A percentile compares a stretch with the other conserved stretches of the same genome.
phyloP scores from a whole-genome alignment of 2,113 vertebrate genomes.

The Megaceryle torquata region DNA sequence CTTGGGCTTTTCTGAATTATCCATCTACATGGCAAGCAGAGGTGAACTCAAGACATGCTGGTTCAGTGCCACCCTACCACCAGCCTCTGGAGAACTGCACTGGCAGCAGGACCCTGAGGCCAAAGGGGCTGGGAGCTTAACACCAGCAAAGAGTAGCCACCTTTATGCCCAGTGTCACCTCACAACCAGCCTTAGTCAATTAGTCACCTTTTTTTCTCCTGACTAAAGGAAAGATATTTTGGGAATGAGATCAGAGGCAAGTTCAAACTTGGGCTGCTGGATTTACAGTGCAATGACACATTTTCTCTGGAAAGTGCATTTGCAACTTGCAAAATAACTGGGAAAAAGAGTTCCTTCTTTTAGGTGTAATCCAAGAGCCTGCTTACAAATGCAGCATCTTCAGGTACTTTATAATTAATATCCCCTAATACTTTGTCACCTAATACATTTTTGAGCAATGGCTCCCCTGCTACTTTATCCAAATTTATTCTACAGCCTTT shows the following conservation, averaged over 20 bases:
- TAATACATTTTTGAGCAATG: background rate
- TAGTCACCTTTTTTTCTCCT: background rate
- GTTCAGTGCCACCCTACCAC: background rate
- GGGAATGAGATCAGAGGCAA: background rate
- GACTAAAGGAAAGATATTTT: background rate
- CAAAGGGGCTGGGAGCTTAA: background rate
- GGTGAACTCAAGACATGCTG: accelerated
- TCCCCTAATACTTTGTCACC: background rate
- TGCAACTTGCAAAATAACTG: background rate
- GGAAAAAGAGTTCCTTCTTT: background rate
- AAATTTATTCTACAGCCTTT: background rate
- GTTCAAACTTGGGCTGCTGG: background rate
- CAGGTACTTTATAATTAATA: background rate
- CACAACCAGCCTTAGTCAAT: background rate
- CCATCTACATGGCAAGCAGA: background rate
- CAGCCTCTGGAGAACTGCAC: background rate
- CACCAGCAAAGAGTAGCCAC: accelerated
- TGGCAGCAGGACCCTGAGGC: background rate
- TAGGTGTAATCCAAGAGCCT: background rate
- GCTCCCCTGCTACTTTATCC: background rate
- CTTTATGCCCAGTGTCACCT: accelerated
- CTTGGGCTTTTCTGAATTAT: background rate
- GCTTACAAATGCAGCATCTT: background rate
- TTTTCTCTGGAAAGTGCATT: accelerated
- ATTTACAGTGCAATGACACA: background rate